These are phyloP conservation scores for Vanessa cardui DNA, from an alignment of 2,888 invertebrate genomes.

Conservation along the genomic window DNA sequence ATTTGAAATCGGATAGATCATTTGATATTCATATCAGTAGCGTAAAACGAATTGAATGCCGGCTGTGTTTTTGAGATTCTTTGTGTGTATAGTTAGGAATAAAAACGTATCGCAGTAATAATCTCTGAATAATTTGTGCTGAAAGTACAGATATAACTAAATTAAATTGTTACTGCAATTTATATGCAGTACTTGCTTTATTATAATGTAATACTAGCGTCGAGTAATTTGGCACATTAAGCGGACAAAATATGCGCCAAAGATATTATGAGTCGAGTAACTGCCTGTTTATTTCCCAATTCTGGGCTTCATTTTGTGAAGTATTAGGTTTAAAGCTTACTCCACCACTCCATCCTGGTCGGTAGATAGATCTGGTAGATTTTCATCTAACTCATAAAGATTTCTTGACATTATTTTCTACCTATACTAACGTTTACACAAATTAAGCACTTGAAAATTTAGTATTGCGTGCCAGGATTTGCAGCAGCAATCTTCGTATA, in stretches of 20 bases:
- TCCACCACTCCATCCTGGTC: too few relatives aligned
- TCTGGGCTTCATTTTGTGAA: background rate
- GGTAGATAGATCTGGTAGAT: too few relatives aligned
- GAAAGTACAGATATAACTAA: conserved; percentile 1
- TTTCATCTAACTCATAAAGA: too few relatives aligned
- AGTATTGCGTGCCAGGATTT: too few relatives aligned
- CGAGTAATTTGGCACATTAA: conserved; percentile 27
- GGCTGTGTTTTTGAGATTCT: conserved; percentile 10
- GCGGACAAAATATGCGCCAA: conserved; percentile 19
- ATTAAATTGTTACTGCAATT: conserved; percentile 29
- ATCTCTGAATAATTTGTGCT: background rate
- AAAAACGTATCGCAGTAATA: background rate
- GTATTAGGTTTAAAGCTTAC: too few relatives aligned
- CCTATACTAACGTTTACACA: too few relatives aligned
- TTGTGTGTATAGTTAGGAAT: background rate
- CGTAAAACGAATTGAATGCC: conserved; percentile 23
- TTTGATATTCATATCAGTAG: conserved; percentile 26
- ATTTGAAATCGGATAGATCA: conserved; percentile 29
- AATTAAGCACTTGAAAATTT: too few relatives aligned
- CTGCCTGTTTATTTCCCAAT: background rate
- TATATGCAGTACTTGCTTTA: conserved; percentile 29
- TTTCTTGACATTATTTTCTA: too few relatives aligned
- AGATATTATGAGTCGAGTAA: conserved; percentile 2
- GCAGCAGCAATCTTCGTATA: too few relatives aligned
- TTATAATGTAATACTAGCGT: conserved; percentile 23